A percentile compares a stretch with the other conserved stretches of the same genome.
These are phyloP conservation scores for Nyctalus aviator DNA, from an alignment of 2,797 vertebrate species.

Conservation along the genomic window DNA sequence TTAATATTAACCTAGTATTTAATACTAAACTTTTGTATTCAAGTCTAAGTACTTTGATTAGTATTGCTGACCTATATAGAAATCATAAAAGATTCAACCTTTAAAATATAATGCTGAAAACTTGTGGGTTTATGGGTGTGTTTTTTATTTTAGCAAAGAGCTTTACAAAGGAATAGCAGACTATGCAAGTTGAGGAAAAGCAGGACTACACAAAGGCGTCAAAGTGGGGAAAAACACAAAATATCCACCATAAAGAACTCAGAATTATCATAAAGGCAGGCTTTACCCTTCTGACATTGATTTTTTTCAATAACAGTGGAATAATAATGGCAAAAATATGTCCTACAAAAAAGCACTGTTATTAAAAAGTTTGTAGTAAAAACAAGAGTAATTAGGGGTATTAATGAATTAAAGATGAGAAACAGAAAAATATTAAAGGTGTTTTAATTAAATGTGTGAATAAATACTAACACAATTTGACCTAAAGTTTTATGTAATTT, in stretches of 20 bases:
- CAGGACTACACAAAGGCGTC: neutral
- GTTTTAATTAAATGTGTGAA: neutral
- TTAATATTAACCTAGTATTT: neutral
- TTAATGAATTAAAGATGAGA: neutral
- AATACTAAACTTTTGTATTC: neutral
- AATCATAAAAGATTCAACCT: neutral
- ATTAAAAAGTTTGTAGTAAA: neutral
- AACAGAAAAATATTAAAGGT: neutral
- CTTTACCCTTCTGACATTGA: neutral
- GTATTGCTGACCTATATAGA: neutral
- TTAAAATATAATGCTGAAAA: neutral
- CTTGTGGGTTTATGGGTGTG: too few species aligned
- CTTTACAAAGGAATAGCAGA: neutral
- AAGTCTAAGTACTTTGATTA: neutral
- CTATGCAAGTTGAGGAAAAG: rapidly evolving
- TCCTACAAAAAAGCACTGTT: too few species aligned
- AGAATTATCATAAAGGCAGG: neutral
- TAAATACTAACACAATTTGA: neutral
- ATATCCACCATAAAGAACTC: neutral
- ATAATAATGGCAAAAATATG: neutral
- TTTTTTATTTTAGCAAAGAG: neutral
- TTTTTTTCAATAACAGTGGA: neutral
- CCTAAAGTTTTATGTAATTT: neutral
- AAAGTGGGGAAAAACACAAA: neutral
- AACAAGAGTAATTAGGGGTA: rapidly evolving